Conservation (phyloP, 2,888 invertebrate genomes). For the Ochropleura plecta region DNA sequence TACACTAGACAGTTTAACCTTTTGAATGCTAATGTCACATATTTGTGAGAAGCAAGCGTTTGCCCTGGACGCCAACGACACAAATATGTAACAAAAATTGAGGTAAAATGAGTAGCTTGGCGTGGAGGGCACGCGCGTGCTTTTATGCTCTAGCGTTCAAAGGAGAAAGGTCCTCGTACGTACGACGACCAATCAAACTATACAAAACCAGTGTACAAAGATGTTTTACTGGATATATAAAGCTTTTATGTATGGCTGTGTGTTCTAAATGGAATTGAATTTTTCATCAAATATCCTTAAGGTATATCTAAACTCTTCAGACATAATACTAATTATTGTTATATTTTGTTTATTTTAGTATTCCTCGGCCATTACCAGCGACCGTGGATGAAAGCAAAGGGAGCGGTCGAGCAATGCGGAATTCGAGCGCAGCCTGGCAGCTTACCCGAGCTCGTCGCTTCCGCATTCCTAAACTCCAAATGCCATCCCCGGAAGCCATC, state of each 20-base stretch:
- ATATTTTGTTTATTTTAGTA: conserved; percentile 69
- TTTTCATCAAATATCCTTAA: background rate
- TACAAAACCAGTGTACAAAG: no score
- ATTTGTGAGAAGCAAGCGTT: no score
- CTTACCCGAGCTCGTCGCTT: conserved; percentile 84
- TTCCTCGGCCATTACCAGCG: conserved; percentile 78
- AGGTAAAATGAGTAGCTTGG: no score
- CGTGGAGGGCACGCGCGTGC: no score
- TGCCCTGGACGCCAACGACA: no score
- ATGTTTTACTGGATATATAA: no score
- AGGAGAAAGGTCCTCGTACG: no score
- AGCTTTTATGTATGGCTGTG: no score
- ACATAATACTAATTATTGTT: background rate
- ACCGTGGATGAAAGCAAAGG: conserved; percentile 77
- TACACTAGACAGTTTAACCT: background rate
- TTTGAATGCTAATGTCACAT: no score
- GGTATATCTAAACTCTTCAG: background rate
- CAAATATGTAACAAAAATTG: no score
- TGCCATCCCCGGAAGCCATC: conserved; percentile 78
- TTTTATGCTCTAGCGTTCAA: no score
- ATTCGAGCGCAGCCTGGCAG: conserved; percentile 83
- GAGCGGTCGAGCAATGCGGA: conserved; percentile 75
- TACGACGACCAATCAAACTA: no score
- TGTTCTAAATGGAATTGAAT: background rate
- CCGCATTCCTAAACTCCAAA: conserved; percentile 77